Evolutionary conservation across 2,888 invertebrate species (phyloP).

Genomic region (Colostygia pectinataria): DNA sequence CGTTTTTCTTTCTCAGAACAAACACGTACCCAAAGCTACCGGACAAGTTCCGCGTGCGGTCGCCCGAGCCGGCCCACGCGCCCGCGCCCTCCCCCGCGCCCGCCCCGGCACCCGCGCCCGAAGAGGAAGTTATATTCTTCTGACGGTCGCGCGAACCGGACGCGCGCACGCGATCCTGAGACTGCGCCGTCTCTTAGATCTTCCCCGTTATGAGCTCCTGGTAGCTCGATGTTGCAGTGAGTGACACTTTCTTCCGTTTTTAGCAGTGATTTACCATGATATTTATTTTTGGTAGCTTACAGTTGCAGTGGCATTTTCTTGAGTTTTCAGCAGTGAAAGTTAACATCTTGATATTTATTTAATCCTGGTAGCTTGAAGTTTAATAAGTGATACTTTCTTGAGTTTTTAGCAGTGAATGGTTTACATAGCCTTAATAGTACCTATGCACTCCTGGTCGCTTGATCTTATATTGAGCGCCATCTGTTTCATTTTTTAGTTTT

Average conservation of each 20-base stretch:
- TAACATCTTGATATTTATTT: neutral
- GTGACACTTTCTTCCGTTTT: neutral
- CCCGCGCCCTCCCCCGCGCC: constrained; percentile 37
- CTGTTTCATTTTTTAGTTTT: too few species aligned
- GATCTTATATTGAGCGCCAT: too few species aligned
- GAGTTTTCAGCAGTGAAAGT: neutral
- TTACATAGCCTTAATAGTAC: too few species aligned
- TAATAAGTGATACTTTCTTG: too few species aligned
- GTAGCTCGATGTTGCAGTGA: constrained; percentile 26
- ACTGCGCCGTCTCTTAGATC: constrained; percentile 70
- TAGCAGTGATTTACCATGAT: constrained; percentile 9
- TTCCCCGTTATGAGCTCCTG: constrained; percentile 42
- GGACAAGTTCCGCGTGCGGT: constrained; percentile 86
- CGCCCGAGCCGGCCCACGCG: constrained; percentile 61
- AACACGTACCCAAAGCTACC: constrained; percentile 89
- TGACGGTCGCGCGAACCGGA: constrained; percentile 72
- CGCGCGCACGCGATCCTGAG: constrained; percentile 64
- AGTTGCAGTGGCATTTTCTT: neutral
- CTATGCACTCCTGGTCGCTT: too few species aligned
- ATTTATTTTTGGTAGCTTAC: neutral
- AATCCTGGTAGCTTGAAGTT: neutral
- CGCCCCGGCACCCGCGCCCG: constrained; percentile 48
- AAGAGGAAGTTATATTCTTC: constrained; percentile 88
- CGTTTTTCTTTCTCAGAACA: constrained; percentile 67
- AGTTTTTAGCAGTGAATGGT: too few species aligned